phyloP scores from a whole-genome alignment of 2,888 invertebrate genomes.

The Nephrotoma appendiculata region DNA sequence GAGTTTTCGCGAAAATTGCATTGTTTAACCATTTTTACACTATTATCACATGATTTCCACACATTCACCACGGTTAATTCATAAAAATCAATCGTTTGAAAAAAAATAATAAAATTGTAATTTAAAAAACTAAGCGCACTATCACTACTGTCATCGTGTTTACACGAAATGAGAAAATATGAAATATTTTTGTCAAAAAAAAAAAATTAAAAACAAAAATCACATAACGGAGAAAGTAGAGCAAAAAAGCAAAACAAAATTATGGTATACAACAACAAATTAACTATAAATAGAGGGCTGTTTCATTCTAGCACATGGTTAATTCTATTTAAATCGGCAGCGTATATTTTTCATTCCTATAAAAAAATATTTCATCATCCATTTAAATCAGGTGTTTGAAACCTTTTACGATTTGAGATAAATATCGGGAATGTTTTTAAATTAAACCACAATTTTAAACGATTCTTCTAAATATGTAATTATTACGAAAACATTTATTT shows the following conservation, averaged over 20 bases:
- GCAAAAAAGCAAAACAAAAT: background rate
- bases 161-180: background rate
- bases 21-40: background rate
- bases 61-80: background rate
- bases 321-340: background rate
- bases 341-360: background rate
- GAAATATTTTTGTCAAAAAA: background rate
- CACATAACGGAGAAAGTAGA: constrained; percentile 3
- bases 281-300: background rate
- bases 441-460: background rate
- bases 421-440: too few relatives aligned
- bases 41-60: background rate
- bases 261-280: background rate
- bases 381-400: background rate
- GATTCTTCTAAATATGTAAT: background rate
- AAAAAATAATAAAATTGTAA: background rate
- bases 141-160: background rate
- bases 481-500: too few relatives aligned
- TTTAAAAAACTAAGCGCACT: background rate
- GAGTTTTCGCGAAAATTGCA: constrained; percentile 2
- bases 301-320: background rate
- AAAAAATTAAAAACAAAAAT: background rate
- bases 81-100: background rate
- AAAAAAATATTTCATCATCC: background rate
- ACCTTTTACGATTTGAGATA: background rate